Conservation (phyloP, 2,113 vertebrate genomes). For the western clawed frog (Xenopus tropicalis) region UCB_Xtro_10.0 CM004450.2:41702001-41702500, state of each 20-base stretch:
- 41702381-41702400: no score
- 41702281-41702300: background rate
- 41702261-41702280: background rate
- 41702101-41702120: background rate
- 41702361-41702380: no score
- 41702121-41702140: background rate
- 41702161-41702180: background rate
- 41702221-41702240: background rate
- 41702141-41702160: background rate
- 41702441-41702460: no score
- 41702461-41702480: no score
- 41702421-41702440: no score
- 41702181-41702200: background rate
- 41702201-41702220: background rate
- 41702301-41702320: background rate
- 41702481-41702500: no score
- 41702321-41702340: background rate
- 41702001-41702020: no score
- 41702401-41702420: no score
- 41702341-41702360: conserved; percentile 2
- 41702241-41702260: background rate
- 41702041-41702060: no score
- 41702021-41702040: no score
- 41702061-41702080: no score
- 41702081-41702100: no score